Evolutionary conservation across 2,113 vertebrate genomes (phyloP).

Genomic region (Erythrocercus mccallii): DNA sequence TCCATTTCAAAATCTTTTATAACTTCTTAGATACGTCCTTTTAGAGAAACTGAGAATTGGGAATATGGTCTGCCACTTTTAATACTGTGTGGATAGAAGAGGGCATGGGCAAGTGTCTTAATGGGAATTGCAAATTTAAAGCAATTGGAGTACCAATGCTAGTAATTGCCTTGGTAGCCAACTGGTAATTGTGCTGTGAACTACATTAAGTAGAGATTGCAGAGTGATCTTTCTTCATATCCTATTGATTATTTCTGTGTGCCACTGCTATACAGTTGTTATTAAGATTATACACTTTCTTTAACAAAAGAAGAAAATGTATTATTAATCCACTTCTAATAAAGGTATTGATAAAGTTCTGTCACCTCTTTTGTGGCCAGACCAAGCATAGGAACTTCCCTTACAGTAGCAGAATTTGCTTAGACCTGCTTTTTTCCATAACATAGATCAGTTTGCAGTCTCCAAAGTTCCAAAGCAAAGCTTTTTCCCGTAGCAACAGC

Average conservation of each 20-base stretch:
- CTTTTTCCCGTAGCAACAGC: not conserved
- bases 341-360: not conserved
- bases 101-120: not conserved
- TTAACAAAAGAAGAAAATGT: not conserved
- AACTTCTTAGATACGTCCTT: not conserved
- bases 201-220: not conserved
- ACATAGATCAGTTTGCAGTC: not conserved
- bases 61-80: not conserved
- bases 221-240: not conserved
- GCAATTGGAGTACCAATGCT: not conserved
- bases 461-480: not conserved
- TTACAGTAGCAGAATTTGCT: not conserved
- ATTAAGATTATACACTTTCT: not conserved
- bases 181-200: not conserved
- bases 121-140: not conserved
- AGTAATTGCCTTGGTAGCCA: not conserved
- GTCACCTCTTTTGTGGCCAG: not conserved
- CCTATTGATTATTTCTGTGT: not conserved
- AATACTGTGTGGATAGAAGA: not conserved
- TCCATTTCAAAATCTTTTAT: not conserved
- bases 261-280: not conserved
- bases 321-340: not conserved
- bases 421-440: not conserved
- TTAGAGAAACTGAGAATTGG: not conserved
- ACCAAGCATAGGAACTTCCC: not conserved